Evolutionary conservation across 64 coral and sea anemone species (phyloP).

Genomic region (Anthopleura sola): DNA sequence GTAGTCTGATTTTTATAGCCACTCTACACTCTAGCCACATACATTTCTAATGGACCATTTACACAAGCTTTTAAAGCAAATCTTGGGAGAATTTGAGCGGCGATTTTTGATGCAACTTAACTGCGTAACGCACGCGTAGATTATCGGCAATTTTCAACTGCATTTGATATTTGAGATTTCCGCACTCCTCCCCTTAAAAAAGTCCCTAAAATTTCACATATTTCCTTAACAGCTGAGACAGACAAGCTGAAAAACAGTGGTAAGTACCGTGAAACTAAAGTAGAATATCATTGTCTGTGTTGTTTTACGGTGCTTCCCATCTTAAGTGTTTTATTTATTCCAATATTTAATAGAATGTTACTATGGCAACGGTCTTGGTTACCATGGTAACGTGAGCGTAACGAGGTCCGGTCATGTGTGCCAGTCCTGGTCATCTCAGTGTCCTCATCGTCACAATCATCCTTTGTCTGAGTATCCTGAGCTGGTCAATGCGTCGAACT

Average conservation of each 20-base stretch:
- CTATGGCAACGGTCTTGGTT: constrained; percentile 49
- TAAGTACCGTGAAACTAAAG: not conserved
- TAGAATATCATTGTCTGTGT: too few relatives aligned
- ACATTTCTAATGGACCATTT: too few relatives aligned
- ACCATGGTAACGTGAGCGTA: constrained; percentile 58
- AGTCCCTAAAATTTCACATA: not conserved
- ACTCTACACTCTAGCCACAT: too few relatives aligned
- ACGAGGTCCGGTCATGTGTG: constrained; percentile 63
- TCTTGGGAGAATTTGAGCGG: too few relatives aligned
- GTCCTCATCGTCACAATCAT: constrained; percentile 85
- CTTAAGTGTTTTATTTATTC: not conserved
- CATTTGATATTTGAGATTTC: too few relatives aligned
- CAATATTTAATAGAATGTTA: constrained; percentile 12
- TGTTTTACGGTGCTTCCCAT: not conserved
- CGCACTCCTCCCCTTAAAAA: too few relatives aligned
- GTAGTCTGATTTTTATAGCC: too few relatives aligned
- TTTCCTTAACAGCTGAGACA: constrained; percentile 10
- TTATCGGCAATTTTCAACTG: not conserved
- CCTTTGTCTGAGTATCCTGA: constrained; percentile 17
- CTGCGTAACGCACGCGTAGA: not conserved
- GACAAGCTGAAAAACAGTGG: not conserved
- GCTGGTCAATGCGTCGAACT: constrained; percentile 19
- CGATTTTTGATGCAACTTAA: too few relatives aligned
- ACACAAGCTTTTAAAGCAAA: too few relatives aligned
- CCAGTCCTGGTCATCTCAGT: constrained; percentile 80